phyloP scores from a whole-genome alignment of 2,888 invertebrate genomes.

The Liodrosophila aerea region DNA sequence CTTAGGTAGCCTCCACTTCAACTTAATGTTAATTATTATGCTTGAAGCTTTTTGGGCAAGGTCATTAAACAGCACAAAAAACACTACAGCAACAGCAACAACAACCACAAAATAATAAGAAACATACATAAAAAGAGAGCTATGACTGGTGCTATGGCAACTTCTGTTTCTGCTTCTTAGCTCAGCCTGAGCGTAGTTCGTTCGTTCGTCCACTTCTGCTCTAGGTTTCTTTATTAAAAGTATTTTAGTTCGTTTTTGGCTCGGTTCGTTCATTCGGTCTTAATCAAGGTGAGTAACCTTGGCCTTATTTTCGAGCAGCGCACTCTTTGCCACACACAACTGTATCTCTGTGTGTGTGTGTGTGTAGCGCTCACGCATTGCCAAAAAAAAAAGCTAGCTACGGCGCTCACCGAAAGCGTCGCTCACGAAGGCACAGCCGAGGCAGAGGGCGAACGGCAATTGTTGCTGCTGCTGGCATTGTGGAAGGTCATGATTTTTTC shows the following conservation, averaged over 20 bases:
- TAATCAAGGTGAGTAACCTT: constrained; percentile 81
- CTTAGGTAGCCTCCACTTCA: constrained; percentile 58
- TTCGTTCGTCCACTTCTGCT: constrained; percentile 50
- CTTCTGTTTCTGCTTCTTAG: constrained; percentile 5
- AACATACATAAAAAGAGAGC: constrained; percentile 42
- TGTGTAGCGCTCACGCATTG: constrained; percentile 61
- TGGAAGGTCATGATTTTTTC: constrained; percentile 81
- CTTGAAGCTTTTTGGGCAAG: constrained; percentile 79
- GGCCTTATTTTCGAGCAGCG: constrained; percentile 80
- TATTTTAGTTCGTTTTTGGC: constrained; percentile 52
- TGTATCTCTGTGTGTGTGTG: constrained; percentile 14
- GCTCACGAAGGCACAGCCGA: constrained; percentile 50
- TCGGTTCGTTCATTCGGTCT: constrained; percentile 73
- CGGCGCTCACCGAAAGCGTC: constrained; percentile 50
- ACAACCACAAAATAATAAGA: constrained; percentile 26
- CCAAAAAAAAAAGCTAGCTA: constrained; percentile 62
- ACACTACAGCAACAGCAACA: not conserved
- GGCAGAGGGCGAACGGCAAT: constrained; percentile 44
- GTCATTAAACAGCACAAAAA: constrained; percentile 67
- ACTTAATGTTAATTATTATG: constrained; percentile 72
- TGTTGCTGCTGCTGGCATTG: constrained; percentile 76
- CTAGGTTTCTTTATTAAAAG: constrained; percentile 57
- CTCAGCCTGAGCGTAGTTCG: constrained; percentile 13
- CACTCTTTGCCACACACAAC: constrained; percentile 56
- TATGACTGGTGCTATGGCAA: too few relatives aligned